A percentile compares a stretch with the other conserved stretches of the same genome.
Conservation (phyloP, 2,888 invertebrate genomes). For the Agriopis leucophaearia region DNA sequence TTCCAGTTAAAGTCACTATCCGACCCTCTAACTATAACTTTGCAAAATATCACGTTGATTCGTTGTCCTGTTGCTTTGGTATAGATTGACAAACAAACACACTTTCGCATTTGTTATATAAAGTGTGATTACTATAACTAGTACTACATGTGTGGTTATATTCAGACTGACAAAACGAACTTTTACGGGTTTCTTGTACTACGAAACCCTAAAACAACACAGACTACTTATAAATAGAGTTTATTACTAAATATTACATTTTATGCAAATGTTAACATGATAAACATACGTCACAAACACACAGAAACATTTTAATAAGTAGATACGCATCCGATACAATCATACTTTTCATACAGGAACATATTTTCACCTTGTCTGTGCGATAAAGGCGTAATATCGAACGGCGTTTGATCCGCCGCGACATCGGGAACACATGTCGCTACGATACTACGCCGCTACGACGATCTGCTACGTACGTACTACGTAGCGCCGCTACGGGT, state of each 20-base stretch:
- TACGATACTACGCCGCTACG: constrained; percentile 32
- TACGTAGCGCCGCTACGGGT: constrained; percentile 6
- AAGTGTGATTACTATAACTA: too few relatives aligned
- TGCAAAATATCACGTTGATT: too few relatives aligned
- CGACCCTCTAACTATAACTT: too few relatives aligned
- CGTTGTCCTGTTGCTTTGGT: too few relatives aligned
- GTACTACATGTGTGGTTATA: too few relatives aligned
- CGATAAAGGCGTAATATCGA: constrained; percentile 35
- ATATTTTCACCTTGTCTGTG: constrained; percentile 8
- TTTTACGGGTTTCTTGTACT: too few relatives aligned
- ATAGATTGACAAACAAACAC: too few relatives aligned
- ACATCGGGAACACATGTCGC: constrained; percentile 38
- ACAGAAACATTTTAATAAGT: constrained; percentile 22
- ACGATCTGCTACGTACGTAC: constrained; percentile 15
- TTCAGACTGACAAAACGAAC: too few relatives aligned
- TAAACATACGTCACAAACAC: constrained; percentile 7
- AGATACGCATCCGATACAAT: constrained; percentile 7
- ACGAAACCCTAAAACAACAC: too few relatives aligned
- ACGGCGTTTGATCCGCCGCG: constrained; percentile 33
- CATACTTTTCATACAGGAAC: constrained; percentile 9
- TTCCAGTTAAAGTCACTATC: too few relatives aligned
- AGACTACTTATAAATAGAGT: too few relatives aligned
- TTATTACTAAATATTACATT: background rate
- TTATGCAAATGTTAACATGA: constrained; percentile 5
- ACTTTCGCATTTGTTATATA: too few relatives aligned